Conservation (phyloP, 2,113 vertebrate genomes). For the Cyprinodon variegatus region DNA sequence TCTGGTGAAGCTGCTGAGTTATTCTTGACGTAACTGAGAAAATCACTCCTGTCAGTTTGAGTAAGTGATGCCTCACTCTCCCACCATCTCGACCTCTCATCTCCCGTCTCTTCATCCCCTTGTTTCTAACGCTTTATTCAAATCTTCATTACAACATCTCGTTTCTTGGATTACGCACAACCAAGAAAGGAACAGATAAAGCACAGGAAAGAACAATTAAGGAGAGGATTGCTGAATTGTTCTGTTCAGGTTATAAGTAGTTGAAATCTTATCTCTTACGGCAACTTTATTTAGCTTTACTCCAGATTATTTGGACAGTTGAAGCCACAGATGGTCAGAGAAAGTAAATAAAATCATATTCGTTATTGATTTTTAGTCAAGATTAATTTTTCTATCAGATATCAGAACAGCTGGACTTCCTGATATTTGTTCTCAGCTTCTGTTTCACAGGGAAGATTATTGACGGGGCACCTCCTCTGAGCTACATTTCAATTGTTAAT, state of each 20-base stretch:
- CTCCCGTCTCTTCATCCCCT: constrained; percentile 48
- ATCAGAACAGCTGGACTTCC: not conserved
- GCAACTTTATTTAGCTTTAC: not conserved
- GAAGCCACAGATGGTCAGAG: not conserved
- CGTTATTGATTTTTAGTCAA: no score
- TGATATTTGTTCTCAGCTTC: not conserved
- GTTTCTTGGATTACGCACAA: not conserved
- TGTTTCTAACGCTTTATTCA: constrained; percentile 68
- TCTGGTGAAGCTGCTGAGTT: constrained; percentile 48
- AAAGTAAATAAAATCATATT: not conserved
- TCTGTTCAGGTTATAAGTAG: not conserved
- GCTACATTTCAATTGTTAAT: not conserved
- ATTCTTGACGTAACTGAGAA: constrained; percentile 57
- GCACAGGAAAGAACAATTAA: constrained; percentile 37
- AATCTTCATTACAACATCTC: constrained; percentile 36
- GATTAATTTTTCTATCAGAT: not conserved
- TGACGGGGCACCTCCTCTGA: not conserved
- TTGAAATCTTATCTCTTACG: not conserved
- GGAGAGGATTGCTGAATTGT: not conserved
- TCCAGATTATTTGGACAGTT: not conserved
- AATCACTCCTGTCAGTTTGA: constrained; percentile 36
- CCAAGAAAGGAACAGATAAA: constrained; percentile 33
- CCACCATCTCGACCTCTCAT: constrained; percentile 70
- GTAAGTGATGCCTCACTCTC: constrained; percentile 54
- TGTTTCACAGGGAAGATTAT: not conserved